Conservation (phyloP, 1,140 invertebrate species). For the Phymorhynchus buccinoides region DNA sequence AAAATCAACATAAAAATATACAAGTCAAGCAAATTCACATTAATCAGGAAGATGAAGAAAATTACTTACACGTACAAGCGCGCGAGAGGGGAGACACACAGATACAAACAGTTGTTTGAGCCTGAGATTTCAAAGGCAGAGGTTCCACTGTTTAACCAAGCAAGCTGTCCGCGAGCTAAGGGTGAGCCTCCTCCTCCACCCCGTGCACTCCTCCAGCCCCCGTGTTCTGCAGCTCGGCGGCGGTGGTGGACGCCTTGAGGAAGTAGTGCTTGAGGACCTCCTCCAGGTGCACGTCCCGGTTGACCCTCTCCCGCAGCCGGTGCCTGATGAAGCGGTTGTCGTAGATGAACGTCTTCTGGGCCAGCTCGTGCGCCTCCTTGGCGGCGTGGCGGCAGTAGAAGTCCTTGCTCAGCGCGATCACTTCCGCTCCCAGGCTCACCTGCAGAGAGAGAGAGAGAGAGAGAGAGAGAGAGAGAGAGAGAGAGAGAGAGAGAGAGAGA, state of each 20-base stretch:
- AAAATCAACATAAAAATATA: no score
- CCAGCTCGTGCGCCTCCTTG: neutral
- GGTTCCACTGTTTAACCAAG: no score
- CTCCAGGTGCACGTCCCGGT: conserved; percentile 23
- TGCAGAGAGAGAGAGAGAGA: neutral
- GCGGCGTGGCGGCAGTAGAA: conserved; percentile 20
- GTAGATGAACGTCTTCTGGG: conserved; percentile 18
- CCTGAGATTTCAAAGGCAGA: no score
- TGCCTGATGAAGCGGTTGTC: neutral
- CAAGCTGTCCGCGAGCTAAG: no score
- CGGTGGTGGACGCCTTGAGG: neutral
- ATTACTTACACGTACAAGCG: no score
- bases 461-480: no score
- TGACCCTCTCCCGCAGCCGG: neutral
- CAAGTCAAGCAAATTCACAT: no score
- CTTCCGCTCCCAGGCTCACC: neutral
- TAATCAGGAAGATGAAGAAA: no score
- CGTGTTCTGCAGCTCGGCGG: neutral
- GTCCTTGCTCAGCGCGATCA: conserved; percentile 23
- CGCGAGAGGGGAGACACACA: no score
- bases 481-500: neutral
- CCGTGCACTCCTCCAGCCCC: no score
- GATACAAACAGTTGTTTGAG: no score
- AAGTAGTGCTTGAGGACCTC: conserved; percentile 21
- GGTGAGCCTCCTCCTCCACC: no score